phyloP scores from a whole-genome alignment of 2,797 vertebrate genomes.

The Eptatretus atami region DNA sequence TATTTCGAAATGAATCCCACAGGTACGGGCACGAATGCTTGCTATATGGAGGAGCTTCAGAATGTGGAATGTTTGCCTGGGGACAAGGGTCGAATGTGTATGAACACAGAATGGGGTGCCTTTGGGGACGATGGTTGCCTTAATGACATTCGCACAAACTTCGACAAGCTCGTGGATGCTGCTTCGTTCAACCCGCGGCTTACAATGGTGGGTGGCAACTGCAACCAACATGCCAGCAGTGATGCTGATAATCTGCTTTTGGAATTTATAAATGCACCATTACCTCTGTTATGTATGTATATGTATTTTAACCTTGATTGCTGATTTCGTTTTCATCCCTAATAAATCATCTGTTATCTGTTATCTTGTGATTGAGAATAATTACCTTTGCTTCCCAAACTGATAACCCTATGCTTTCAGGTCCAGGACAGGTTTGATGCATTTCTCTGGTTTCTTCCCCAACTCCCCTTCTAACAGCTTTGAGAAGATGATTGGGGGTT shows the following conservation, averaged over 20 bases:
- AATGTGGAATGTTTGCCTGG: slow-evolving; percentile 18
- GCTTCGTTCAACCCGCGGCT: slow-evolving; percentile 19
- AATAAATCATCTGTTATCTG: no score
- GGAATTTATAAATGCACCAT: no score
- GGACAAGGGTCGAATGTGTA: slow-evolving; percentile 22
- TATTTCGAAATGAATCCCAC: background rate
- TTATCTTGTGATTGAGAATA: no score
- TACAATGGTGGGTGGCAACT: slow-evolving; percentile 21
- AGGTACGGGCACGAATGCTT: slow-evolving; percentile 36
- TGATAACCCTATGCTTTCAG: slow-evolving; percentile 10
- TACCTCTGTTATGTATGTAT: no score
- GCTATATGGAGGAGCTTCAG: slow-evolving; percentile 38
- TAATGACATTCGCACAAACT: slow-evolving; percentile 17
- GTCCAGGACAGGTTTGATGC: background rate
- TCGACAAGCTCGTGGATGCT: slow-evolving; percentile 20
- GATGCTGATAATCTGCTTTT: no score
- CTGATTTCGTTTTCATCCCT: no score
- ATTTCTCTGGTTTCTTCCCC: background rate
- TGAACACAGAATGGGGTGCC: slow-evolving; percentile 40
- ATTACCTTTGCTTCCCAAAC: no score
- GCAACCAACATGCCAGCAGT: no score
- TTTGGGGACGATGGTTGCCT: slow-evolving; percentile 22
- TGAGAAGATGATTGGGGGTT: background rate
- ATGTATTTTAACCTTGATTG: no score
- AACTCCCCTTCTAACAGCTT: background rate